These are phyloP conservation scores for Riparia riparia DNA, from an alignment of 2,113 vertebrate genomes.

Conservation along the genomic window DNA sequence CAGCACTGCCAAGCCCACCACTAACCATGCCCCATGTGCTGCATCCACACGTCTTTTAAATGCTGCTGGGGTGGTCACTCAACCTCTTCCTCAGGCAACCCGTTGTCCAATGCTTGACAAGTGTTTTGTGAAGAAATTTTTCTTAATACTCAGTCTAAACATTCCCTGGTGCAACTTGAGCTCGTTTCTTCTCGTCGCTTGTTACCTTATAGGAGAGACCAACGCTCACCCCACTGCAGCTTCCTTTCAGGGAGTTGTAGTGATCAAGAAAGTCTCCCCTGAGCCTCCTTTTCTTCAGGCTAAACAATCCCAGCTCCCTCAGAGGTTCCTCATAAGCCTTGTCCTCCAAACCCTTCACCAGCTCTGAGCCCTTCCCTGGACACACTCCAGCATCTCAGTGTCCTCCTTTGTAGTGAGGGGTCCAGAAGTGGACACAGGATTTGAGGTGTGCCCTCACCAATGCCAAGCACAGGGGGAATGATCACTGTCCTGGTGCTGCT, in stretches of 20 bases:
- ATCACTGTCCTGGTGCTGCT: neutral
- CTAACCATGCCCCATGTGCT: neutral
- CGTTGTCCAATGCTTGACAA: neutral
- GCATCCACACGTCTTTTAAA: accelerated
- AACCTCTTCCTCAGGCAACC: neutral
- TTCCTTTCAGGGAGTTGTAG: neutral
- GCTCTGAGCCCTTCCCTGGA: neutral
- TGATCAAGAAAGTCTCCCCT: too few species aligned
- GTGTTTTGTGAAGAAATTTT: neutral
- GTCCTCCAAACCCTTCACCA: neutral
- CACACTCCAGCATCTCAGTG: neutral
- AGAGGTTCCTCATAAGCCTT: neutral
- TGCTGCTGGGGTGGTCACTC: neutral
- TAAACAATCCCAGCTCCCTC: neutral
- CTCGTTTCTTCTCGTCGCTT: neutral
- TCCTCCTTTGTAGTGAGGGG: neutral
- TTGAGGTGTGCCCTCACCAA: neutral
- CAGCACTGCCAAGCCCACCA: neutral
- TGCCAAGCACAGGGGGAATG: accelerated
- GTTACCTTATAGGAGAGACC: neutral
- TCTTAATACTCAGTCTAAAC: neutral
- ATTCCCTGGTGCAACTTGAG: neutral
- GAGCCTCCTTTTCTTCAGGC: neutral
- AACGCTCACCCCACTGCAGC: neutral
- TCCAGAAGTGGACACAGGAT: neutral